phyloP scores from a whole-genome alignment of 2,888 invertebrate species.

The Ormyrus rosae region DNA sequence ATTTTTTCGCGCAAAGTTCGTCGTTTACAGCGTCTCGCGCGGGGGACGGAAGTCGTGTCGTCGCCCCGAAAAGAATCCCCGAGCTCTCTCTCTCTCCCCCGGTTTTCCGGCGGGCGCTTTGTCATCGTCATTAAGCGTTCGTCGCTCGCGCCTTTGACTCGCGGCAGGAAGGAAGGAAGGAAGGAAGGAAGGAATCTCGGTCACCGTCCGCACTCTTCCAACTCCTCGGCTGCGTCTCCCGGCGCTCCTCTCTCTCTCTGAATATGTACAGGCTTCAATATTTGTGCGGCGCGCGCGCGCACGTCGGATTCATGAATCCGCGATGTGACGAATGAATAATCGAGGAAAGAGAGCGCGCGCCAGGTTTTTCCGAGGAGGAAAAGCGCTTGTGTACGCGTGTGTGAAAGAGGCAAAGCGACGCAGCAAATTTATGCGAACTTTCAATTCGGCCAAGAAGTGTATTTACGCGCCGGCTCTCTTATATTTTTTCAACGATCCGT shows the following conservation, averaged over 20 bases:
- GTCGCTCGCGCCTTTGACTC: neutral
- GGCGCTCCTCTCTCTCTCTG: neutral
- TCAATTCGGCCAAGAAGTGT: slow-evolving; percentile 25
- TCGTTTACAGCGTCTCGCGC: no score
- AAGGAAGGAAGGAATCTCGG: slow-evolving; percentile 41
- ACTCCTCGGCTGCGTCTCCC: neutral
- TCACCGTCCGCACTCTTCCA: slow-evolving; percentile 4
- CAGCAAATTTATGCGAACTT: slow-evolving; percentile 48
- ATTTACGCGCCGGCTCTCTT: slow-evolving; percentile 5
- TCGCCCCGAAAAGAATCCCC: no score
- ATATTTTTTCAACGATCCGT: slow-evolving; percentile 24
- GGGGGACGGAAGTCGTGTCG: no score
- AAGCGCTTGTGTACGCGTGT: slow-evolving; percentile 2
- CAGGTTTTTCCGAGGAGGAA: slow-evolving; percentile 23
- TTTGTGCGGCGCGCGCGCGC: slow-evolving; percentile 42
- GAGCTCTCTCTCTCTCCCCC: no score
- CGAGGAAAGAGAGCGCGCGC: slow-evolving; percentile 30
- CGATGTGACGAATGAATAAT: slow-evolving; percentile 57
- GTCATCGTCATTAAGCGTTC: slow-evolving; percentile 31
- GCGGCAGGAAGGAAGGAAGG: neutral
- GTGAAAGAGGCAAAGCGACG: neutral
- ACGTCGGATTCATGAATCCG: slow-evolving; percentile 49
- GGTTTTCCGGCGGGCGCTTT: neutral
- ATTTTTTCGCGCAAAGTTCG: no score
- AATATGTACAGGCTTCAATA: slow-evolving; percentile 50